Evolutionary conservation across 2,113 vertebrate genomes (phyloP).

Genomic region (Cavia porcellus): DNA sequence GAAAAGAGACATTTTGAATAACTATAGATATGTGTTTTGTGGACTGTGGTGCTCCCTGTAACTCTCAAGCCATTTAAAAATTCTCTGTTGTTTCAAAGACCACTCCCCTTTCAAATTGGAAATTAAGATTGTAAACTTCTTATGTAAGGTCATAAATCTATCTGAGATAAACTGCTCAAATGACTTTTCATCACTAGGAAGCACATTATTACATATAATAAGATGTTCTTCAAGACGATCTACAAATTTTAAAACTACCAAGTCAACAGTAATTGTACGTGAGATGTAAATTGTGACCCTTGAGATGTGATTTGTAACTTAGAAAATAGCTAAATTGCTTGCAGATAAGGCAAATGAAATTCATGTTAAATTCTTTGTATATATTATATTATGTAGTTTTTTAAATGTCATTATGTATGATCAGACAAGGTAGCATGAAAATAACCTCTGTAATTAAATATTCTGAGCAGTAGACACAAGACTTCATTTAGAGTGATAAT

Average conservation of each 20-base stretch:
- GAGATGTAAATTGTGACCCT: not conserved
- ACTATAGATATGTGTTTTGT: not conserved
- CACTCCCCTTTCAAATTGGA: not conserved
- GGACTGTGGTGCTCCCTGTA: not conserved
- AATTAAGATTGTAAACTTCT: not conserved
- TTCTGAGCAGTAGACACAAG: not conserved
- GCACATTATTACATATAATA: not conserved
- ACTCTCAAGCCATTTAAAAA: not conserved
- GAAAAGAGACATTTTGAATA: not conserved
- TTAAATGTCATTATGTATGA: not conserved
- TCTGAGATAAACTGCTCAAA: not conserved
- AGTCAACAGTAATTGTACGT: not conserved
- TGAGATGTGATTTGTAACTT: not conserved
- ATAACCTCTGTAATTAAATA: not conserved
- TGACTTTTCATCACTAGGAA: not conserved
- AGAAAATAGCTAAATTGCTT: not conserved
- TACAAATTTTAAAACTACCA: slow-evolving; percentile 11
- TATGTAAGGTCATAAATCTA: not conserved
- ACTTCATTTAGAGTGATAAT: not conserved
- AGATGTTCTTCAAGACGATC: not conserved
- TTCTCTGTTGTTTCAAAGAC: not conserved
- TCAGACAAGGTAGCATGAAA: too few relatives aligned
- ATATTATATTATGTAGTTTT: not conserved
- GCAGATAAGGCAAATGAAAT: not conserved
- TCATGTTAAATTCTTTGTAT: not conserved